These are phyloP conservation scores for Heliocidaris erythrogramma DNA, from an alignment of 35 echinoderm and acorn worm genomes.

Conservation along the genomic window DNA sequence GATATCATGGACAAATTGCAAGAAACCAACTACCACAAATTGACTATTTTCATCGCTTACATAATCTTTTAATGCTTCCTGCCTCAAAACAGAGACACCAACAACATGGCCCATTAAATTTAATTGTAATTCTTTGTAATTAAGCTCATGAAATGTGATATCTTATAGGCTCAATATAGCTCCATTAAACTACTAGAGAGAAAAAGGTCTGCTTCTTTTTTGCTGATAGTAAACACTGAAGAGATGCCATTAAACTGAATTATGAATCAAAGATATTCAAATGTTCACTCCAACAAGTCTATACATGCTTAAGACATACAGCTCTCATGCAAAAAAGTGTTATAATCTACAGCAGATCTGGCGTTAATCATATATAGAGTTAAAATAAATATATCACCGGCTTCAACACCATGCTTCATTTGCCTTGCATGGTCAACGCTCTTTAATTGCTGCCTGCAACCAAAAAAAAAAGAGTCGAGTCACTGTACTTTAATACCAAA, in stretches of 20 bases:
- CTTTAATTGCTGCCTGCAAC: constrained; percentile 12
- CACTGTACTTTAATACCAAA: constrained; percentile 1
- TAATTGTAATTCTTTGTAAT: neutral
- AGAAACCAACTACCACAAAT: neutral
- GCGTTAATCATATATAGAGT: neutral
- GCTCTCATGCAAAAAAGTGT: neutral
- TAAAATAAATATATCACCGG: neutral
- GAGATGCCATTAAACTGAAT: neutral
- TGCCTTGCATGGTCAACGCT: neutral
- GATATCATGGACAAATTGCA: neutral
- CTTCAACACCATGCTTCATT: constrained; percentile 20
- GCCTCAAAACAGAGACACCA: neutral
- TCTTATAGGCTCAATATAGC: neutral
- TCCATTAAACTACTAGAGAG: neutral
- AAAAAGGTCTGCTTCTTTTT: neutral
- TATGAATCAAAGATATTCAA: neutral
- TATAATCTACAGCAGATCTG: neutral
- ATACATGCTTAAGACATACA: neutral
- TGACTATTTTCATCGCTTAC: neutral
- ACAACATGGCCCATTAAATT: neutral
- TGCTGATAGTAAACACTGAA: neutral
- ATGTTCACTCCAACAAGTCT: neutral
- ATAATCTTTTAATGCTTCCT: neutral
- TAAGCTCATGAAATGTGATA: neutral
- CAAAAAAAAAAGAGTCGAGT: neutral